phyloP scores from a whole-genome alignment of 92 coral and sea anemone genomes.

The Phenganax stokvisi region DNA sequence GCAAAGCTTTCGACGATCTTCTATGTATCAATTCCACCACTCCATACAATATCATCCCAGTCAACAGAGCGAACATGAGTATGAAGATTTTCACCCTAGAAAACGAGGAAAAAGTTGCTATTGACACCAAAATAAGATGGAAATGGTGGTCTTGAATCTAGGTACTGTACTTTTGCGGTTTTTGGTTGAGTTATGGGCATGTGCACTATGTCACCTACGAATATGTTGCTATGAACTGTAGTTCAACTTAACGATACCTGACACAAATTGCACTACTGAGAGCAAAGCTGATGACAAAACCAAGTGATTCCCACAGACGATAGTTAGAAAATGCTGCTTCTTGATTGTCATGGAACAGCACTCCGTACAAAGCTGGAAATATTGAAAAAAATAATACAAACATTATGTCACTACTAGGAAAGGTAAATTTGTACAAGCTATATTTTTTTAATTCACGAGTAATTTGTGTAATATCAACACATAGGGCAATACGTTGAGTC shows the following conservation, averaged over 20 bases:
- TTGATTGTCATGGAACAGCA: slow-evolving; percentile 84
- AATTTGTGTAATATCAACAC: too few relatives aligned
- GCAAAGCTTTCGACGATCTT: neutral
- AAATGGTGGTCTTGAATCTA: neutral
- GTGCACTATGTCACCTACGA: neutral
- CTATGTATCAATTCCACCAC: slow-evolving; percentile 47
- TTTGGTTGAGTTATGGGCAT: neutral
- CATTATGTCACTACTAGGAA: neutral
- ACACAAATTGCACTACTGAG: slow-evolving; percentile 74
- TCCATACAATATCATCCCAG: slow-evolving; percentile 70
- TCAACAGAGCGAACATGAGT: slow-evolving; percentile 56
- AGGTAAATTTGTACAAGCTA: too few relatives aligned
- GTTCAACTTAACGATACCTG: neutral
- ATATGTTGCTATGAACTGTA: neutral
- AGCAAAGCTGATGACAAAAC: slow-evolving; percentile 87
- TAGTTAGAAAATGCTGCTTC: slow-evolving; percentile 98
- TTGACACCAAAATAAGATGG: neutral
- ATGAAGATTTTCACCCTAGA: slow-evolving; percentile 62
- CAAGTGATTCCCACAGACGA: slow-evolving; percentile 97
- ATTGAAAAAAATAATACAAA: neutral
- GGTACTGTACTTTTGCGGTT: neutral
- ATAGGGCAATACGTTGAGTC: too few relatives aligned
- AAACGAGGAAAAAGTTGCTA: neutral
- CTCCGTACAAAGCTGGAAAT: slow-evolving; percentile 70
- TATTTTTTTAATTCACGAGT: too few relatives aligned